Base-by-base conservation (phyloP, 1,140 invertebrate genomes). In the Drosophila biarmipes region DNA sequence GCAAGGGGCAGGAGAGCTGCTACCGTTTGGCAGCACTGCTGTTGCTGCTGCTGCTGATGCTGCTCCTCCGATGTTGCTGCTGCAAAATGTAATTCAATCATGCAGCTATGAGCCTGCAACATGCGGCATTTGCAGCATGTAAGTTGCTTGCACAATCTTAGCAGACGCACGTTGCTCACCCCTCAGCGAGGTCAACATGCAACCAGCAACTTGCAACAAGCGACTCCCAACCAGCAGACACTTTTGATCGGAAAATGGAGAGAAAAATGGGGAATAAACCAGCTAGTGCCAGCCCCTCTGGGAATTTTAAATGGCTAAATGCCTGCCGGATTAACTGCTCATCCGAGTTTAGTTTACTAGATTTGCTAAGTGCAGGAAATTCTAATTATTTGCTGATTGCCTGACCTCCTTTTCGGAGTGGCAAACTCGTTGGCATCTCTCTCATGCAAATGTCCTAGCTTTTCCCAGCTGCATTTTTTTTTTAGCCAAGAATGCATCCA, bases 21-120 rank as follows among this genome's bases (percentile, higher is more conserved):
- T 87, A 87, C 79, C 56, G 84, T 87, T 78, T 64, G 62, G 40
- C 81, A 78, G 68, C 54, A 74, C 64, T 55, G 35, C 57, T 86
- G 62, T 78, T 73, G 77, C 53, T 73, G 56, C 57, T 66, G 78
- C 57, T 69, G 57, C 56, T 2, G 21, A 75, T 55, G 56, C 66
- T 63, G 72, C 63, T 48, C 62, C 55, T 66, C 56, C 42, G 37
- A 67, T 73, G 63, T 52, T 49, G 62, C 34, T 55, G 73, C 66
- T 73, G 62, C 72, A 89, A 89, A 89, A 89, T 89, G 84, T 89
- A 89, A 89, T 89, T 89, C 84, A 89, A 89, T 89, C 84, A 89
- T 89, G 78, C 40, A 53, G 57, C 53, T 58, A 86, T 86, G 73
- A 80, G 66, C 54, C 53, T 66, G 59, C 75, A 76, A 67, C 61